Evolutionary conservation across 2,888 invertebrate species (phyloP), one percentile per base, ranked within the genome.

Genomic region (Philereme transversata): DNA sequence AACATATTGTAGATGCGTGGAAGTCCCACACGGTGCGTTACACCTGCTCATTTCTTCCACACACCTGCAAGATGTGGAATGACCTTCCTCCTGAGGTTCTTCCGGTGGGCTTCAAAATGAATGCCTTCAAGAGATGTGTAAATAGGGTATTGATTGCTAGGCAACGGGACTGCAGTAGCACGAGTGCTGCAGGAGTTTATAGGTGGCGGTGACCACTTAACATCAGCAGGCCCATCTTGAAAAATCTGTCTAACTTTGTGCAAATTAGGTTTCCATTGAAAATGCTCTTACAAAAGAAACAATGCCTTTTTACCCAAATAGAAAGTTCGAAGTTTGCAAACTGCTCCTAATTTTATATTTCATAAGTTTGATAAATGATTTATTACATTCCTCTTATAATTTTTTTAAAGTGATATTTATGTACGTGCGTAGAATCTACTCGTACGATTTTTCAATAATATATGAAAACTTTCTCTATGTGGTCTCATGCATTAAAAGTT

Each of bases 281-380:
- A 57, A 53, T 48, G n/a, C 35, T 41, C 46, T 47, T 57, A 71
- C 69, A 69, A 68, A 66, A 60, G 64, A 62, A 63, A 64, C 61
- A 67, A 59, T 64, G 58, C 59, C 59, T 56, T 50, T 63, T 47
- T 48, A 9, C 49, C 63, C 59, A 67, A 64, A 61, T 52, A 61
- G 72, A 73, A 70, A 68, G 60, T 49, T 4, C 40, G 60, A 73
- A 75, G 62, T 72, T 76, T 9, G 58, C 49, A 51, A 56, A 57
- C 60, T 51, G 58, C 40, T 47, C 48, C 57, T 47, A 65, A 66
- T 65, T 62, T 59, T 62, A 54, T 53, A 67, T 63, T 64, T 52
- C 51, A 65, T 71, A 60, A 69, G 71, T 71, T 73, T 74, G 65
- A 56, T 65, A 65, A 74, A 70, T 78, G 72, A 77, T 77, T 77